A percentile compares a stretch with the other conserved stretches of the same genome.
Evolutionary conservation across 2,888 invertebrate species (phyloP).

Genomic region (Andrena minutula): DNA sequence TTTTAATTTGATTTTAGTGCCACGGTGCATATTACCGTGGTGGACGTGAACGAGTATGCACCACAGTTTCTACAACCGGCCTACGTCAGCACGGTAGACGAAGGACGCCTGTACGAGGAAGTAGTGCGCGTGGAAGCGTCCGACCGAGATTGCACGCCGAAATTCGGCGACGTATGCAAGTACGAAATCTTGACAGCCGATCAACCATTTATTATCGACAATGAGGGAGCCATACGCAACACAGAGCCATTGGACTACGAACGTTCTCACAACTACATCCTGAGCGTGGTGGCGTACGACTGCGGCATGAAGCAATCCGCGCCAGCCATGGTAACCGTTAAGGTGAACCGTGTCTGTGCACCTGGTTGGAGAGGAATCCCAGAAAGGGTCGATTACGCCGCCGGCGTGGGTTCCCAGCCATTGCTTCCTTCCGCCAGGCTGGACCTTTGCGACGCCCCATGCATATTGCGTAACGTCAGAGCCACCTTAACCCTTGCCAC

Average conservation of each 20-base stretch:
- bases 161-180: constrained; percentile 98
- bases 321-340: constrained; percentile 98
- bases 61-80: constrained; percentile 96
- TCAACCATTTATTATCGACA: constrained; percentile 96
- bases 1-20: constrained; percentile 87
- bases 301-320: constrained; percentile 98
- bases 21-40: constrained; percentile 96
- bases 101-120: constrained; percentile 95
- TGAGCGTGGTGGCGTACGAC: constrained; percentile 98
- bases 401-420: constrained; percentile 91
- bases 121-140: constrained; percentile 96
- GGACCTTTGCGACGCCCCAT: constrained; percentile 88
- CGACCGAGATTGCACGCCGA: constrained; percentile 97
- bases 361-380: constrained; percentile 89
- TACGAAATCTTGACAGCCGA: constrained; percentile 97
- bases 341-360: constrained; percentile 89
- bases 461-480: constrained; percentile 86
- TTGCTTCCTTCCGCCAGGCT: constrained; percentile 92
- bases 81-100: constrained; percentile 96
- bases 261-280: constrained; percentile 96
- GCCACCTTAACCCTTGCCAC: constrained; percentile 90
- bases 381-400: constrained; percentile 94
- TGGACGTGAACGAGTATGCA: constrained; percentile 98
- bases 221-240: constrained; percentile 96
- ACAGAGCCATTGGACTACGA: constrained; percentile 97